Percentiles rank a stretch among this genome's conserved stretches.
These are phyloP conservation scores for Perdita meconis DNA, from an alignment of 2,888 invertebrate genomes.

Conservation along the genomic window DNA sequence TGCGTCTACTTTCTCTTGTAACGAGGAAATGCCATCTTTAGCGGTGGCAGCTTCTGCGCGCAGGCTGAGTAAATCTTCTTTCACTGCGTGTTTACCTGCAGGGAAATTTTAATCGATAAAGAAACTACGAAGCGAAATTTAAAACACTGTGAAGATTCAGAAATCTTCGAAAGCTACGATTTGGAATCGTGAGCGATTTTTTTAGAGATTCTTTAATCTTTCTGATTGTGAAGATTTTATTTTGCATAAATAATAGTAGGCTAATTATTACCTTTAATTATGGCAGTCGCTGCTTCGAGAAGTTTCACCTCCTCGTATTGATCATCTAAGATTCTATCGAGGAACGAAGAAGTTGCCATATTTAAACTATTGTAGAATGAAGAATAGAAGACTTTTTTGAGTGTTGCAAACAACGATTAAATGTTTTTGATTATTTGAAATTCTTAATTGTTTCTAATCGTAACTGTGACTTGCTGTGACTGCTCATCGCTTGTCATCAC, in stretches of 20 bases:
- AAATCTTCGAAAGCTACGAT: background rate
- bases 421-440: too few species aligned
- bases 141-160: background rate
- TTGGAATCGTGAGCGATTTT: background rate
- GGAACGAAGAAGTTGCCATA: slow-evolving; percentile 12
- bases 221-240: background rate
- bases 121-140: background rate
- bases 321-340: slow-evolving; percentile 66
- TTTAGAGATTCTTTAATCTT: background rate
- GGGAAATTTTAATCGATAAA: background rate
- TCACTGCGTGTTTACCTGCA: slow-evolving; percentile 67
- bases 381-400: background rate
- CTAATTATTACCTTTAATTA: slow-evolving; percentile 70
- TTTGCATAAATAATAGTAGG: too few species aligned
- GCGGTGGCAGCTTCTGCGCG: slow-evolving; percentile 50
- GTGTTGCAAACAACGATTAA: too few species aligned
- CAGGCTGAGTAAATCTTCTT: slow-evolving; percentile 63
- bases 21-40: slow-evolving; percentile 49
- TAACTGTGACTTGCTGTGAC: too few species aligned
- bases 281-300: slow-evolving; percentile 66
- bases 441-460: too few species aligned
- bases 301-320: slow-evolving; percentile 63
- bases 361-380: background rate
- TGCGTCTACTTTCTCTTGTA: slow-evolving; percentile 54
- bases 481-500: too few species aligned